A percentile compares a stretch with the other conserved stretches of the same genome.
These are phyloP conservation scores for Hippopotamus amphibius DNA, from an alignment of 2,113 vertebrate species.

Conservation along the genomic window DNA sequence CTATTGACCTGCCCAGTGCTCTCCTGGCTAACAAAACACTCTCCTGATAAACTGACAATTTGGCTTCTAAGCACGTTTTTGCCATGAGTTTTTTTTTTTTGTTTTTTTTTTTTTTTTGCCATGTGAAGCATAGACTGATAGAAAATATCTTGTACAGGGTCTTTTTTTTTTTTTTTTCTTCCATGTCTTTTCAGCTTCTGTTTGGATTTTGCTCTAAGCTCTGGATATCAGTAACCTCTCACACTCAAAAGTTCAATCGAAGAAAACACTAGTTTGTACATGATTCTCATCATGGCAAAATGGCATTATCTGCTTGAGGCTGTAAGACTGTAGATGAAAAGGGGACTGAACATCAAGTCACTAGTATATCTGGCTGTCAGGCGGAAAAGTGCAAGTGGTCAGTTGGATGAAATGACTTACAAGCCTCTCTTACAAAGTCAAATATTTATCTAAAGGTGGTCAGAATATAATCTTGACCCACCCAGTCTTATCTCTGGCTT, in stretches of 20 bases:
- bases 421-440: conserved; percentile 46
- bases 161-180: background rate
- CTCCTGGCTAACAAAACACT: conserved; percentile 4
- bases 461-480: conserved; percentile 28
- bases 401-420: conserved; percentile 42
- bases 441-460: conserved; percentile 12
- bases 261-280: conserved; percentile 65
- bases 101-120: too few species aligned
- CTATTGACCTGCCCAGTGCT: conserved; percentile 40
- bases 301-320: conserved; percentile 52
- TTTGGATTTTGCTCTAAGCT: conserved; percentile 62
- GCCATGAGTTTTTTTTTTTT: background rate
- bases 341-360: background rate
- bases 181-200: conserved; percentile 25
- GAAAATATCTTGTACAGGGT: conserved; percentile 13
- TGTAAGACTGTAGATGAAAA: background rate
- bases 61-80: background rate
- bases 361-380: background rate
- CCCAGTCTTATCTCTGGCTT: background rate
- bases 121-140: conserved; percentile 21
- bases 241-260: conserved; percentile 31
- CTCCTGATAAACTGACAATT: conserved; percentile 13
- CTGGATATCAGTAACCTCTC: conserved; percentile 61
- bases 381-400: conserved; percentile 46
- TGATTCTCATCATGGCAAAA: conserved; percentile 59